A percentile compares a stretch with the other conserved stretches of the same genome.
Conservation (phyloP, 2,113 vertebrate genomes). For the Coryphaenoides rupestris region DNA sequence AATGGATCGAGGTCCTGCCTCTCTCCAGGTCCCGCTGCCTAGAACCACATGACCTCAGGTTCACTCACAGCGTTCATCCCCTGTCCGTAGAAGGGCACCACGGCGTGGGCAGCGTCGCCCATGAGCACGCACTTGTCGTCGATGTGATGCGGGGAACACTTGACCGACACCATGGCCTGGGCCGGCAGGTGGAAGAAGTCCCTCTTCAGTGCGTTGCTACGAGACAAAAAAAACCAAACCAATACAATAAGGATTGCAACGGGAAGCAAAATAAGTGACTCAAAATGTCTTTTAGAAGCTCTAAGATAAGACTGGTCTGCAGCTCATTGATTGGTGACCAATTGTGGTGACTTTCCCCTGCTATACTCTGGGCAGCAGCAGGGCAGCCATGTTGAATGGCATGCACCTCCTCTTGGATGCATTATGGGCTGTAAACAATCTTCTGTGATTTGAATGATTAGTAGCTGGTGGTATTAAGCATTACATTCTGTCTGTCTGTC, state of each 20-base stretch:
- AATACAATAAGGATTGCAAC: conserved; percentile 11
- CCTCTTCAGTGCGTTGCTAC: conserved; percentile 71
- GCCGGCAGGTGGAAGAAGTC: conserved; percentile 91
- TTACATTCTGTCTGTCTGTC: no score
- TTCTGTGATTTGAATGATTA: no score
- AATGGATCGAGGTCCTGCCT: background rate
- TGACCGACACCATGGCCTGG: conserved; percentile 92
- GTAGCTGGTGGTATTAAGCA: no score
- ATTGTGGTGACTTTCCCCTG: no score
- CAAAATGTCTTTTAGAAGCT: no score
- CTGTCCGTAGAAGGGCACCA: conserved; percentile 97
- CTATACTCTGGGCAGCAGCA: no score
- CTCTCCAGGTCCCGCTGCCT: background rate
- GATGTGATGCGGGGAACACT: conserved; percentile 87
- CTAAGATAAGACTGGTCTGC: no score
- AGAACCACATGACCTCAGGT: background rate
- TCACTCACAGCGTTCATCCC: conserved; percentile 97
- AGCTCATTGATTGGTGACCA: no score
- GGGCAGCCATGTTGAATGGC: no score
- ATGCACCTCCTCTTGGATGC: no score
- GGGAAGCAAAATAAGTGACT: conserved; percentile 17
- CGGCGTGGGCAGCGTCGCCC: conserved; percentile 93
- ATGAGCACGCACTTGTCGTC: conserved; percentile 82
- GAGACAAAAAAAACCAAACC: conserved; percentile 12
- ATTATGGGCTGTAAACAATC: no score